A percentile compares a stretch with the other conserved stretches of the same genome.
phyloP scores from a whole-genome alignment of 2,888 invertebrate genomes.

The Diachrysia chrysitis region DNA sequence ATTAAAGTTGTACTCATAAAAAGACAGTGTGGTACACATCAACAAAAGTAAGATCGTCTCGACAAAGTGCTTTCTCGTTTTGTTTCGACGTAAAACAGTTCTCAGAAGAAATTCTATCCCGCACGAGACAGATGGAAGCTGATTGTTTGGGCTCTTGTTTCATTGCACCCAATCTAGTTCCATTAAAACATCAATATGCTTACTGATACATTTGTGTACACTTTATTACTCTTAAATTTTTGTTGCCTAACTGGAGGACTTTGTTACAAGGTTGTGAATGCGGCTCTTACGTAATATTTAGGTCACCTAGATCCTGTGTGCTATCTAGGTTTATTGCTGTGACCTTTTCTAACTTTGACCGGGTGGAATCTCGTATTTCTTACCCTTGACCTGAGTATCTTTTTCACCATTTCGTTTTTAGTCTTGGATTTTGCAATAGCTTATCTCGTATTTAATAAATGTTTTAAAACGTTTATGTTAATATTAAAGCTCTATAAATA shows the following conservation, averaged over 20 bases:
- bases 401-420: neutral
- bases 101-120: constrained; percentile 58
- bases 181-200: constrained; percentile 68
- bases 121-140: constrained; percentile 53
- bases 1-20: constrained; percentile 15
- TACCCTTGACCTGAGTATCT: neutral
- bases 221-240: constrained; percentile 30
- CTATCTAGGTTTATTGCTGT: constrained; percentile 22
- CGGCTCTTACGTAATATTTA: constrained; percentile 27
- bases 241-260: constrained; percentile 18
- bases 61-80: constrained; percentile 33
- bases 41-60: constrained; percentile 31
- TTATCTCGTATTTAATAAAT: neutral
- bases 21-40: constrained; percentile 21
- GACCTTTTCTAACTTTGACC: constrained; percentile 29
- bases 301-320: constrained; percentile 41
- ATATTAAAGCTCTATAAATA: neutral
- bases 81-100: constrained; percentile 42
- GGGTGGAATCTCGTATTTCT: constrained; percentile 21
- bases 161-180: constrained; percentile 69
- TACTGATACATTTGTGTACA: constrained; percentile 53
- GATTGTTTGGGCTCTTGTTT: constrained; percentile 64
- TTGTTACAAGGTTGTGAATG: constrained; percentile 12
- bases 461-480: neutral
- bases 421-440: neutral